phyloP scores from a whole-genome alignment of 1,140 invertebrate species.

The Asbolus verrucosus region DNA sequence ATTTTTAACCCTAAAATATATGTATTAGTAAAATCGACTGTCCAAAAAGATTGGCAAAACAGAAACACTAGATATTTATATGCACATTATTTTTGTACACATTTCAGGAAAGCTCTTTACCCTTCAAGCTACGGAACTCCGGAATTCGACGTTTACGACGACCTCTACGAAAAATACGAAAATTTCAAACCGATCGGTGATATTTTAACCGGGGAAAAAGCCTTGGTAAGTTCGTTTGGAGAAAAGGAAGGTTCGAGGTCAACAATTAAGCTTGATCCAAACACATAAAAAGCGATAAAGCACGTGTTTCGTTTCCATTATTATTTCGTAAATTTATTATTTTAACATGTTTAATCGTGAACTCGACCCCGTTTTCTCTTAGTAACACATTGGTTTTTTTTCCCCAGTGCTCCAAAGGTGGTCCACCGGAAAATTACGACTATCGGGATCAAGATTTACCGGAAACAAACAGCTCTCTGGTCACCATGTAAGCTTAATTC shows the following conservation, averaged over 20 bases:
- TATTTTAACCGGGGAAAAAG: constrained; percentile 5
- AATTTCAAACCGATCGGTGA: background rate
- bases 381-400: background rate
- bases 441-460: constrained; percentile 51
- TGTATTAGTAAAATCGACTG: too few relatives aligned
- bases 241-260: too few relatives aligned
- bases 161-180: background rate
- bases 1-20: too few relatives aligned
- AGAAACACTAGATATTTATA: too few relatives aligned
- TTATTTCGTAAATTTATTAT: constrained; percentile 8
- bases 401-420: background rate
- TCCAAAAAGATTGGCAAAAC: too few relatives aligned
- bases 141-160: constrained; percentile 1
- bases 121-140: constrained; percentile 2
- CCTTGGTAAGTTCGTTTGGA: constrained; percentile 40
- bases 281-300: too few relatives aligned
- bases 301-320: too few relatives aligned
- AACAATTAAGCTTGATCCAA: too few relatives aligned
- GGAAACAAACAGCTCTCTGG: constrained; percentile 69
- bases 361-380: background rate
- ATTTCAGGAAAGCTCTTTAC: constrained; percentile 16
- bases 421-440: constrained; percentile 32
- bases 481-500: constrained; percentile 73
- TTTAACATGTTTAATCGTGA: too few relatives aligned
- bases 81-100: constrained; percentile 2